Evolutionary conservation across 2,113 vertebrate species (phyloP).

Genomic region (Hypanus sabinus): DNA sequence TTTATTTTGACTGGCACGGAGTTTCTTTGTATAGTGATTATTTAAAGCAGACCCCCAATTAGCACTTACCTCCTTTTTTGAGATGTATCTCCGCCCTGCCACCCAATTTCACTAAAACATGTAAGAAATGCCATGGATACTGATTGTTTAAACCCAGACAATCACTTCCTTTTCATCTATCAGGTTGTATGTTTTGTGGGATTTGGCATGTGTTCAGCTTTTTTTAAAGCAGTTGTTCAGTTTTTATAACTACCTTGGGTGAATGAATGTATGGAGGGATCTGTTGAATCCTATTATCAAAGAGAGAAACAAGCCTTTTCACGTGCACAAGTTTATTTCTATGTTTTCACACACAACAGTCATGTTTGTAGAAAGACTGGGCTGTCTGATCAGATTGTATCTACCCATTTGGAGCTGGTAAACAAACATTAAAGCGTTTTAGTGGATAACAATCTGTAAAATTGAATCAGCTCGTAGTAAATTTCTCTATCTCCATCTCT

Average conservation of each 20-base stretch:
- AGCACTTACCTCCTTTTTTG: too few relatives aligned
- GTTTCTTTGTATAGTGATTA: too few relatives aligned
- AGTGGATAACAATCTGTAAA: slow-evolving; percentile 9
- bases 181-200: not conserved
- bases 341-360: not conserved
- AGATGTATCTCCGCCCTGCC: too few relatives aligned
- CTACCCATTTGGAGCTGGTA: not conserved
- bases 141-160: not conserved
- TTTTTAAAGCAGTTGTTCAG: not conserved
- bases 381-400: not conserved
- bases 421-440: slow-evolving; percentile 34
- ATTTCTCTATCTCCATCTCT: slow-evolving; percentile 5
- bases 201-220: not conserved
- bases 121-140: not conserved
- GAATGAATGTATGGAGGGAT: not conserved
- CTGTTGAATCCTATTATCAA: not conserved
- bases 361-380: not conserved
- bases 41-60: too few relatives aligned
- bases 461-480: not conserved
- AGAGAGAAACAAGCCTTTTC: not conserved
- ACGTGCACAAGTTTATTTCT: not conserved
- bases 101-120: not conserved
- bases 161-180: not conserved
- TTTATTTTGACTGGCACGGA: too few relatives aligned
- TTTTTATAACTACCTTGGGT: not conserved